Evolutionary conservation across 1,140 invertebrate species (phyloP).

Genomic region (Camponotus pennsylvanicus): DNA sequence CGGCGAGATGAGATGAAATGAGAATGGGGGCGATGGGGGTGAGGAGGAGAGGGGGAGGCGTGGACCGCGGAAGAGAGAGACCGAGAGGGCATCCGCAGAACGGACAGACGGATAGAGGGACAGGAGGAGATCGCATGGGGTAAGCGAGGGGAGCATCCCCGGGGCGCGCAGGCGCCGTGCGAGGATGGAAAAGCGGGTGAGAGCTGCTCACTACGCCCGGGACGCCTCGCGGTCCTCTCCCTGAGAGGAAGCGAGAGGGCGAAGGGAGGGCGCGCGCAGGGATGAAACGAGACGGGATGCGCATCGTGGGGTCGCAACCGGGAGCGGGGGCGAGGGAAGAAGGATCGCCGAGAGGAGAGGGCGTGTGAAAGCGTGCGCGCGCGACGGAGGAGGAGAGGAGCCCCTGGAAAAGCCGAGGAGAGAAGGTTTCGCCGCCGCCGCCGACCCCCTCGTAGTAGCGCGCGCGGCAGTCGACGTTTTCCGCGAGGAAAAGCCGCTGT

Average conservation of each 20-base stretch:
- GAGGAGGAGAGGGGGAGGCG: neutral
- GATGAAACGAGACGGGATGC: constrained; percentile 59
- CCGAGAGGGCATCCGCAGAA: constrained; percentile 35
- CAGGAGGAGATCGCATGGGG: constrained; percentile 65
- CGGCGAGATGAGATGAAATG: constrained; percentile 34
- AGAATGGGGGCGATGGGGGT: neutral
- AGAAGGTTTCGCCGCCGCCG: constrained; percentile 41
- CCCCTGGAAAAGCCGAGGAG: constrained; percentile 40
- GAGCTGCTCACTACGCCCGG: constrained; percentile 85
- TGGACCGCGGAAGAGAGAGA: constrained; percentile 34
- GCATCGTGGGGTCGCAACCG: constrained; percentile 30
- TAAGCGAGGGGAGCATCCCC: constrained; percentile 71
- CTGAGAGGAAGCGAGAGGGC: constrained; percentile 63
- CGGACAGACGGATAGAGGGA: constrained; percentile 35
- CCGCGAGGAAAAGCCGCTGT: constrained; percentile 50
- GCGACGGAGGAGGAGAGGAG: constrained; percentile 41
- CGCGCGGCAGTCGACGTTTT: constrained; percentile 49
- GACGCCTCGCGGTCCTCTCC: constrained; percentile 81
- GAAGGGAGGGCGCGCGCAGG: constrained; percentile 64
- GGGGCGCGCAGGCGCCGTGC: constrained; percentile 82
- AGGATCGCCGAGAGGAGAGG: constrained; percentile 40
- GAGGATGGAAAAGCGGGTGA: constrained; percentile 82
- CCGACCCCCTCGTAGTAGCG: constrained; percentile 53
- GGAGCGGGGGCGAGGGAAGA: neutral
- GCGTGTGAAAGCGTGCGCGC: constrained; percentile 26